A percentile compares a stretch with the other conserved stretches of the same genome.
phyloP scores from a whole-genome alignment of 2,113 vertebrate species.

The Corynorhinus townsendii region DNA sequence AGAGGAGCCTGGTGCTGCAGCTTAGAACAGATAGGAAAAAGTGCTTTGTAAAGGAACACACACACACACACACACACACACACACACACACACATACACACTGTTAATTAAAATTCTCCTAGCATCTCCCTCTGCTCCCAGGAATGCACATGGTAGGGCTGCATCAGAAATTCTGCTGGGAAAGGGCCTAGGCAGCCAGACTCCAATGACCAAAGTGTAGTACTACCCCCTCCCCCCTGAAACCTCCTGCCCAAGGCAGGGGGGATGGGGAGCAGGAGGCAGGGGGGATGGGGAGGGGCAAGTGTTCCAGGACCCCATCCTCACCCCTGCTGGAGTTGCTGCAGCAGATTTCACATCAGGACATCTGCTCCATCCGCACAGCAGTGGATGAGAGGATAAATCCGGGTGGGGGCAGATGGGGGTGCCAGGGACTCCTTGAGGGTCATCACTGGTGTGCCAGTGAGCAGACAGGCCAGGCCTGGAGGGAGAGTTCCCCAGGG shows the following conservation, averaged over 20 bases:
- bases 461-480: background rate
- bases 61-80: background rate
- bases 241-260: background rate
- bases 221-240: rapidly evolving
- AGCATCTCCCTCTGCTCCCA: rapidly evolving
- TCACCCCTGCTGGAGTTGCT: background rate
- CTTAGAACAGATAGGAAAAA: background rate
- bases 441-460: background rate
- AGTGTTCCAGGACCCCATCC: background rate
- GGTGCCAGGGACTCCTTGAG: rapidly evolving
- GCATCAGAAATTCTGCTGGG: background rate
- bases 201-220: background rate
- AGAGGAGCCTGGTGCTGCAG: background rate
- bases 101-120: background rate
- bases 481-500: background rate
- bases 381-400: background rate
- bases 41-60: background rate
- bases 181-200: background rate
- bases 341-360: background rate
- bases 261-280: background rate
- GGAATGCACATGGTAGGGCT: background rate
- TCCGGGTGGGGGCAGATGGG: background rate
- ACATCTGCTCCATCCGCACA: background rate
- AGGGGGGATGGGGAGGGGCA: too few species aligned
- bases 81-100: background rate